phyloP scores from a whole-genome alignment of 2,888 invertebrate genomes.

The Heteropelma amictum region DNA sequence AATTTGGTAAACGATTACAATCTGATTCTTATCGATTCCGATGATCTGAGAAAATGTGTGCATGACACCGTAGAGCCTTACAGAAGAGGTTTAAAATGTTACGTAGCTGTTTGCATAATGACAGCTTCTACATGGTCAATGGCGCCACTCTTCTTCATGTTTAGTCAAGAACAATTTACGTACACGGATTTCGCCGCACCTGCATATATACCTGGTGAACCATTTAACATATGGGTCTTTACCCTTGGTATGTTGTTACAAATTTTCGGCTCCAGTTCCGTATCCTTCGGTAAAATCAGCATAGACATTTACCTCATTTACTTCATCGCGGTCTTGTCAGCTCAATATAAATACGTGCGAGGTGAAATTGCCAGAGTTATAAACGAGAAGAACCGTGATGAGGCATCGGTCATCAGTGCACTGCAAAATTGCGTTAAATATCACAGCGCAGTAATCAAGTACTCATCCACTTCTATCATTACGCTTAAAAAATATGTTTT shows the following conservation, averaged over 20 bases:
- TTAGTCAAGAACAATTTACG: conserved; percentile 52
- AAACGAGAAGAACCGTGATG: neutral
- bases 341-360: conserved; percentile 60
- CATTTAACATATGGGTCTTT: conserved; percentile 54
- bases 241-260: conserved; percentile 40
- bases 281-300: conserved; percentile 56
- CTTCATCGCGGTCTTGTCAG: conserved; percentile 58
- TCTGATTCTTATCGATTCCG: conserved; percentile 18
- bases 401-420: conserved; percentile 2
- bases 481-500: no score
- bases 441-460: conserved; percentile 54
- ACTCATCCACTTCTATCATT: no score
- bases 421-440: conserved; percentile 48
- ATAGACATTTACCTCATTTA: conserved; percentile 63
- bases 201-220: conserved; percentile 51
- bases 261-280: conserved; percentile 24
- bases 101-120: conserved; percentile 29
- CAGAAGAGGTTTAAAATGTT: conserved; percentile 54
- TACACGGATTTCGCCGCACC: conserved; percentile 61
- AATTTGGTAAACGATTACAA: conserved; percentile 57
- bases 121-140: conserved; percentile 53
- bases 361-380: conserved; percentile 38
- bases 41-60: conserved; percentile 38
- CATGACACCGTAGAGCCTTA: conserved; percentile 45
- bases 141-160: conserved; percentile 42